Conservation (phyloP, 2,113 vertebrate species). For the Ceyx cyanopectus region DNA sequence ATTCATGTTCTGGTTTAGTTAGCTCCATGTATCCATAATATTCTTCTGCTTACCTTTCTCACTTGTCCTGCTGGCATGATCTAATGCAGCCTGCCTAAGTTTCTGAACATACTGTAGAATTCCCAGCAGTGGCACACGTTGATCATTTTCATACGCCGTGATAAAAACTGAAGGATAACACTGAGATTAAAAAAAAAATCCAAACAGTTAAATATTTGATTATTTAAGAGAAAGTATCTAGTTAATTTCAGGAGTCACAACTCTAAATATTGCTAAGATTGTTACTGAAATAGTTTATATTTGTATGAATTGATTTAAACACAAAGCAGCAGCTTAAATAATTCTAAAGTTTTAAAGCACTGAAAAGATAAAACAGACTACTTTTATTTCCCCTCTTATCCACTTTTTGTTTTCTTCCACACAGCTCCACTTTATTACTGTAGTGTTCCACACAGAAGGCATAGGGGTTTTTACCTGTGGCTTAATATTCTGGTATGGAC, state of each 20-base stretch:
- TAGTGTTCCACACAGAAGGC: neutral
- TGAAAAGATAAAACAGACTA: neutral
- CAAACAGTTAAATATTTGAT: neutral
- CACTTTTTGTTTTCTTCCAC: neutral
- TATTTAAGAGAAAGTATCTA: neutral
- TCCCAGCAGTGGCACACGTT: conserved; percentile 83
- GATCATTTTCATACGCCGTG: conserved; percentile 87
- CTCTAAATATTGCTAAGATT: neutral
- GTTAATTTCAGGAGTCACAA: neutral
- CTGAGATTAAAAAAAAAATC: conserved; percentile 64
- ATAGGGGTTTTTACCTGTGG: conserved; percentile 84
- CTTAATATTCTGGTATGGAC: conserved; percentile 91
- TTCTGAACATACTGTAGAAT: conserved; percentile 83
- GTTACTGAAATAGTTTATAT: neutral
- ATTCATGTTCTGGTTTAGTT: neutral
- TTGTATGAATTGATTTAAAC: neutral
- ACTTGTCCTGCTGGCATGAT: conserved; percentile 49
- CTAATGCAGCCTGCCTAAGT: conserved; percentile 78
- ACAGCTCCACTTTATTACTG: neutral
- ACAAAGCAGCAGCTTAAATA: neutral
- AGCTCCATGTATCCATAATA: neutral
- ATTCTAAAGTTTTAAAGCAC: neutral
- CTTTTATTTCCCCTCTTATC: neutral
- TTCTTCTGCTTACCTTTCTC: conserved; percentile 47
- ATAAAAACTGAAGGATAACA: conserved; percentile 91